Base-by-base conservation (phyloP, 2,888 invertebrate species). In the Dendrolimus houi region DNA sequence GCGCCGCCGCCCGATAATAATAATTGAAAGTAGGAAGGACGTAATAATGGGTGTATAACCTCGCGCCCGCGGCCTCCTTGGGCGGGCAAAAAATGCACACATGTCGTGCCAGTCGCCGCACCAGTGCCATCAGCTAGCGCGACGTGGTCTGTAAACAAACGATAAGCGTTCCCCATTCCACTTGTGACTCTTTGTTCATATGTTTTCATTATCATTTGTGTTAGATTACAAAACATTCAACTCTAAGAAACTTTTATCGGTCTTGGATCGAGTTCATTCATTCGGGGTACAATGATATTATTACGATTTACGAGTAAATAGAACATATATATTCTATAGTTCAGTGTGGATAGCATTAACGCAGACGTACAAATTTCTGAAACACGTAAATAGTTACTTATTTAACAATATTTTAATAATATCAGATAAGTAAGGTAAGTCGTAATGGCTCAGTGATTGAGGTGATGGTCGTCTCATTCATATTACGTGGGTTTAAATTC, bases 1-100 rank as follows among this genome's bases (percentile, higher is more conserved):
- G 83, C 79, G 83, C 88, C 75, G 83, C 84, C 88, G 86, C 89
- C 89, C 87, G 90, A 87, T 89, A 89, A 90, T 90, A 90, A 89
- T 89, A 90, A 89, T 89, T 89, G 89, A 89, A 89, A 89, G 89
- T 89, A 90, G 89, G 89, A 90, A 90, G 89, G 89, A 89, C 90
- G 87, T 87, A 89, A 89, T 90, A 90, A 90, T 90, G 90, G 90
- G 89, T 89, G 90, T 90, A 89, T 89, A 89, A 89, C 88, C 90
- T 89, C 88, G 88, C 75, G 88, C 87, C 87, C 86, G 89, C 89
- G 89, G 88, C 90, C 90, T 89, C 88, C 88, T 90, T 89, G 89
- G 90, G 90, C 89, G 89, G 89, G 89, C 79, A 89, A 90, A 90
- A 90, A 90, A 89, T 88, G 86, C 83, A 87, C 88, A 88, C 88